Evolutionary conservation across 2,113 vertebrate genomes (phyloP), one percentile per base, ranked within the genome.

Genomic region (Edolisoma coerulescens): DNA sequence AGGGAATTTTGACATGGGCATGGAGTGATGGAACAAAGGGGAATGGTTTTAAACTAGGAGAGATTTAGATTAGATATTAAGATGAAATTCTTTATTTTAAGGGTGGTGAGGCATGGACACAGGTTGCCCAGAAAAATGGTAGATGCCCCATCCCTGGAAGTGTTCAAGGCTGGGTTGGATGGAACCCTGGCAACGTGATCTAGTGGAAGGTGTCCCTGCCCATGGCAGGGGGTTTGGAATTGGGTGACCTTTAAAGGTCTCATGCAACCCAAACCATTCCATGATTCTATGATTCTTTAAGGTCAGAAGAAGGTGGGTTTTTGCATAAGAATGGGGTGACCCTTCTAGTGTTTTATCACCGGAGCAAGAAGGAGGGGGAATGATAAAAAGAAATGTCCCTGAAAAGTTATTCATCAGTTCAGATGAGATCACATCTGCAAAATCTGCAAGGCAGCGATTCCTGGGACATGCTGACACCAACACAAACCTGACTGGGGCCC

Each of bases 171-270:
- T 1, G 1, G 21, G 32, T 1, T 82, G 52, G 15, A n/a, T 0
- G 2, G 28, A 11, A 7, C 16, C 30, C 10, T 37, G n/a, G 35
- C 8, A 68, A n/a, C 0, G 0, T 20, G 26, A 1, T 79, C 9
- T 20, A 5, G n/a, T 39, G 13, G 23, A 52, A 75, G 12, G 15
- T 26, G 30, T 8, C 18, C 12, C 50, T 61, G 8, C 2, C 3
- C 2, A 15, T 1, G 0, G 30, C 27, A 69, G 41, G 11, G 24
- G 8, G 1, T 11, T 7, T 22, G 37, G 56, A 65, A 49, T 22
- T 70, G 12, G 24, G 13, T 45, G 27, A 28, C 3, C 14, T 41
- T 50, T 33, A 33, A 52, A 60, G 4, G 19, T 41, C 9, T 47
- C 39, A 91, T 14, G 5, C 16, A 35, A 57, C 9, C 4, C 56